phyloP scores from a whole-genome alignment of 2,113 vertebrate species.

The Sterrhoptilus dennistouni region DNA sequence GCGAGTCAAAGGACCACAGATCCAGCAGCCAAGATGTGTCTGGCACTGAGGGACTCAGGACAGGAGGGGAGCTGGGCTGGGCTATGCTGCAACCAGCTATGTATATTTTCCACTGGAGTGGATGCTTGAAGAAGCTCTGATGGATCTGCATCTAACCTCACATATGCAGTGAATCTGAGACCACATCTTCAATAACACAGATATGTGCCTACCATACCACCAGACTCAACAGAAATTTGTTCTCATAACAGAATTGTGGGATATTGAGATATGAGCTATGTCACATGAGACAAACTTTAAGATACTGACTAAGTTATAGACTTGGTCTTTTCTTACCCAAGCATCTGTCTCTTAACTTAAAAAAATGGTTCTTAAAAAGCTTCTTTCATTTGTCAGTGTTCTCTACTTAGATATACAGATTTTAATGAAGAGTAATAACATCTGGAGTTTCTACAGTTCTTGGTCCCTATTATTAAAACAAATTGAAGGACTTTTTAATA shows the following conservation, averaged over 20 bases:
- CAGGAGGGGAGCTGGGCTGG: not conserved
- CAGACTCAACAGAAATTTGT: not conserved
- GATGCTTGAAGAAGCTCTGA: not conserved
- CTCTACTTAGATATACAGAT: not conserved
- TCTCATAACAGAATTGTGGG: not conserved
- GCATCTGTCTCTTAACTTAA: not conserved
- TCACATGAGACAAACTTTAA: not conserved
- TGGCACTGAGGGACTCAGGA: not conserved
- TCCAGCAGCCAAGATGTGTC: not conserved
- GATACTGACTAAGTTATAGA: not conserved
- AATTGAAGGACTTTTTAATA: not conserved
- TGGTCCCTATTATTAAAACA: not conserved
- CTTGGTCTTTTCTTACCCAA: not conserved
- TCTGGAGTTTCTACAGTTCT: not conserved
- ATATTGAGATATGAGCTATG: too few species aligned
- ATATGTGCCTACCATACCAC: fast-evolving
- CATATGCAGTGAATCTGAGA: not conserved
- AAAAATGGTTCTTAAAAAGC: not conserved
- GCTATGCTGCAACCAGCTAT: not conserved
- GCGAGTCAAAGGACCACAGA: not conserved
- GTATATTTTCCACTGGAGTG: not conserved
- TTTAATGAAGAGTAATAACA: not conserved
- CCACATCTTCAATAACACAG: not conserved
- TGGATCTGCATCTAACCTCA: too few species aligned
- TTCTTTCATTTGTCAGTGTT: not conserved